A percentile compares a stretch with the other conserved stretches of the same genome.
Conservation (phyloP, 2,888 invertebrate species). For the Laothoe populi region DNA sequence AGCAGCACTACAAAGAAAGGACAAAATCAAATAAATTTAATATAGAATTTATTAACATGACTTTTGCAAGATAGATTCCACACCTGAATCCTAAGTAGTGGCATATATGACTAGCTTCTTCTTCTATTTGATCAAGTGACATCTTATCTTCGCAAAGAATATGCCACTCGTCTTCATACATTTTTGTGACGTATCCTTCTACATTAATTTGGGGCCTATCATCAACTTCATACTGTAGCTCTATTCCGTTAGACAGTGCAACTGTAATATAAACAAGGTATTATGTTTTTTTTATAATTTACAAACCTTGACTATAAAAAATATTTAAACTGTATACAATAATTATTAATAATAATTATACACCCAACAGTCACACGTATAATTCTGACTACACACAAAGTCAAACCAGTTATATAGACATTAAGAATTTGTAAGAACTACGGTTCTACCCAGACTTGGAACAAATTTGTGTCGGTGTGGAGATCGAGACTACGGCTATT, state of each 20-base stretch:
- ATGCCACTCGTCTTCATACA: slow-evolving; percentile 86
- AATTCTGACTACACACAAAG: too few species aligned
- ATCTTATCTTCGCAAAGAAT: slow-evolving; percentile 85
- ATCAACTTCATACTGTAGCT: slow-evolving; percentile 85
- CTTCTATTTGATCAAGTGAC: slow-evolving; percentile 68
- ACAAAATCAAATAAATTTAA: slow-evolving; percentile 24
- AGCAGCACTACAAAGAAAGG: slow-evolving; percentile 60
- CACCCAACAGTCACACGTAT: too few species aligned
- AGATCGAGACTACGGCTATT: too few species aligned
- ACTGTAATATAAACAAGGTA: slow-evolving; percentile 73
- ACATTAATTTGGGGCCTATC: slow-evolving; percentile 84
- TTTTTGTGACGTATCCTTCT: slow-evolving; percentile 87
- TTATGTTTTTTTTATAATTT: background rate
- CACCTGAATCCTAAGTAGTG: slow-evolving; percentile 88
- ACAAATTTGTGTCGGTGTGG: too few species aligned
- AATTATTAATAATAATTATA: too few species aligned
- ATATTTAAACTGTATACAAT: too few species aligned
- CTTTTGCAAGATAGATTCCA: slow-evolving; percentile 26
- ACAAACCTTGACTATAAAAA: too few species aligned
- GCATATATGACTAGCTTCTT: slow-evolving; percentile 86
- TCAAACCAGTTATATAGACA: too few species aligned
- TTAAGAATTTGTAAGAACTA: too few species aligned
- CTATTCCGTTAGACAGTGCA: slow-evolving; percentile 87
- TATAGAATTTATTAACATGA: background rate
- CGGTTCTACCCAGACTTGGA: too few species aligned